Conservation (phyloP, 2,797 vertebrate species). For the Acanthurus leucopareius region DNA sequence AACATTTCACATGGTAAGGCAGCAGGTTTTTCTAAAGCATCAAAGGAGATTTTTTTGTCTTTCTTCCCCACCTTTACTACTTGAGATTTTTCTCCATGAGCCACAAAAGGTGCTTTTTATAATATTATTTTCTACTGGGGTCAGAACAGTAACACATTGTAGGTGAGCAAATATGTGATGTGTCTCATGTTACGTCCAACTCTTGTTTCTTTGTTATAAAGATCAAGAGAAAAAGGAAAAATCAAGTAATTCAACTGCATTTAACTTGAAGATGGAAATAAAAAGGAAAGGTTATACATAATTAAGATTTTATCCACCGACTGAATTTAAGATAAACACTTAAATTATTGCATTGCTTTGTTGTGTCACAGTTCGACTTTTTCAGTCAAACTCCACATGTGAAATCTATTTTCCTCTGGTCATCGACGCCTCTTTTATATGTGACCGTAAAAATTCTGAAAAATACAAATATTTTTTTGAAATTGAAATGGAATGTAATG, state of each 20-base stretch:
- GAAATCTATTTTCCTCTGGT: background rate
- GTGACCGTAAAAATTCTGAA: background rate
- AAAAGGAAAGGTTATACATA: background rate
- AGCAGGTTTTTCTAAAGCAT: constrained; percentile 70
- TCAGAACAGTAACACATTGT: background rate
- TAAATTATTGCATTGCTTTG: background rate
- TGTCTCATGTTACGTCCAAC: background rate
- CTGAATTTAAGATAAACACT: constrained; percentile 8
- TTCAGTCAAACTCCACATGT: background rate
- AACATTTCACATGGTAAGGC: constrained; percentile 78
- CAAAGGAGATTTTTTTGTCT: constrained; percentile 27
- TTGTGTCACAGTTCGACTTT: background rate
- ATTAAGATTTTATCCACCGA: background rate
- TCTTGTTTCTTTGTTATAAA: constrained; percentile 5
- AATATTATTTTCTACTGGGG: constrained; percentile 10
- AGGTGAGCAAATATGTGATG: background rate
- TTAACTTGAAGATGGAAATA: background rate
- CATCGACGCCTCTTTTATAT: background rate
- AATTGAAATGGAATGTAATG: constrained; percentile 24
- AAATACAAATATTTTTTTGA: background rate
- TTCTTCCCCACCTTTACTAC: constrained; percentile 1
- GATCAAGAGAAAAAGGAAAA: background rate
- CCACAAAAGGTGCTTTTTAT: constrained; percentile 25
- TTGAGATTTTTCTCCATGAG: constrained; percentile 11
- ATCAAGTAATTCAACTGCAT: background rate